phyloP scores from a whole-genome alignment of 2,888 invertebrate species.

The Heliconius ismenius region DNA sequence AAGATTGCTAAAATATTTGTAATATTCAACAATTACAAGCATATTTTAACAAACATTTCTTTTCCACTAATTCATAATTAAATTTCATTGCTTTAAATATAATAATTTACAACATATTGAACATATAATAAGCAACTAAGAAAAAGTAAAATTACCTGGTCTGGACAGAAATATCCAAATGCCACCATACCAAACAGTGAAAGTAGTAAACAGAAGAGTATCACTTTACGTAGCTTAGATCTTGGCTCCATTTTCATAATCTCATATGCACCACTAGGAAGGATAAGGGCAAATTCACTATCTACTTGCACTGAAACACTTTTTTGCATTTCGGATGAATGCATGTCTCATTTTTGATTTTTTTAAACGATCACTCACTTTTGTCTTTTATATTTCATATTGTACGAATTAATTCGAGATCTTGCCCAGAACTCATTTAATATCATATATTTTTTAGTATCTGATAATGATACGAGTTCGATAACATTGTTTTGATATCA shows the following conservation, averaged over 20 bases:
- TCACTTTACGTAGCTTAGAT: slow-evolving; percentile 89
- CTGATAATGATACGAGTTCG: slow-evolving; percentile 54
- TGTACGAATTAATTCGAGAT: slow-evolving; percentile 32
- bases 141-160: slow-evolving; percentile 83
- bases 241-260: slow-evolving; percentile 93
- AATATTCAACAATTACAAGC: not conserved
- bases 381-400: slow-evolving; percentile 36
- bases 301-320: slow-evolving; percentile 92
- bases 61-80: not conserved
- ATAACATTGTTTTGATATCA: slow-evolving; percentile 63
- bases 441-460: slow-evolving; percentile 56
- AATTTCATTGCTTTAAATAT: not conserved
- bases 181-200: slow-evolving; percentile 93
- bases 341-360: slow-evolving; percentile 81
- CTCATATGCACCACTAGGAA: slow-evolving; percentile 90
- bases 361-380: slow-evolving; percentile 59
- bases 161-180: slow-evolving; percentile 94
- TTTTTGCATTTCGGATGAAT: slow-evolving; percentile 84
- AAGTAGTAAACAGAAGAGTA: slow-evolving; percentile 90
- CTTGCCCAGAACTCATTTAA: slow-evolving; percentile 51
- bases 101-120: not conserved
- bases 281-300: slow-evolving; percentile 90
- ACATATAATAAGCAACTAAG: slow-evolving; percentile 2
- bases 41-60: not conserved
- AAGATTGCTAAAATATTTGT: not conserved